Conservation (phyloP, 2,113 vertebrate species). For the Leuciscus idus region DNA sequence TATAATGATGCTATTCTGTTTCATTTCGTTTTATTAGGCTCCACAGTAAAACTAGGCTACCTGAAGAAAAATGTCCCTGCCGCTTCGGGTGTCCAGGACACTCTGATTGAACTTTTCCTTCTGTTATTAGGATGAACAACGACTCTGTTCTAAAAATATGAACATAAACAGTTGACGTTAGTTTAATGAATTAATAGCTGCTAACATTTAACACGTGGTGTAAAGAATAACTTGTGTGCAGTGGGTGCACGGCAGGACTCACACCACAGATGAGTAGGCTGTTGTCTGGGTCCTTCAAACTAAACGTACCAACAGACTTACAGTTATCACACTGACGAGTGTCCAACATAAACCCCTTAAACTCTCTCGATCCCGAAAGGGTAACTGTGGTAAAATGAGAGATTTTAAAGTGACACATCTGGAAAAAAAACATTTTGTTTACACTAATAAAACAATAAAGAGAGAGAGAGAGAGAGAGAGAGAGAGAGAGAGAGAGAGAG, state of each 20-base stretch:
- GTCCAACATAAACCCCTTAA: slow-evolving; percentile 41
- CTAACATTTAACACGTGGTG: not conserved
- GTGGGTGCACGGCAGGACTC: not conserved
- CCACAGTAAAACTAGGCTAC: not conserved
- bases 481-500: no score
- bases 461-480: not conserved
- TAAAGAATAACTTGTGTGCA: not conserved
- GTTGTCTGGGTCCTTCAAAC: rapidly evolving
- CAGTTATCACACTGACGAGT: not conserved
- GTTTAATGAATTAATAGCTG: slow-evolving; percentile 1
- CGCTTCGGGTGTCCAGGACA: not conserved
- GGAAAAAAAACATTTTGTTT: not conserved
- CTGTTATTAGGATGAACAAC: not conserved
- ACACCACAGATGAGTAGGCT: slow-evolving; percentile 23
- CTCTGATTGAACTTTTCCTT: rapidly evolving
- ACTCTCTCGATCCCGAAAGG: rapidly evolving
- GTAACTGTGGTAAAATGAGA: slow-evolving; percentile 12
- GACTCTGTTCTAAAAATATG: slow-evolving; percentile 3
- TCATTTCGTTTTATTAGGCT: not conserved
- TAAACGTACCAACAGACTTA: not conserved
- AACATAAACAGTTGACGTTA: not conserved
- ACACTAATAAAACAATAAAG: not conserved
- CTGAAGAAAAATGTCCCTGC: slow-evolving; percentile 14
- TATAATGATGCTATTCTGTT: not conserved
- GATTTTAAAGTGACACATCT: not conserved